Conservation (phyloP, 2,113 vertebrate genomes). For the Neolamprologus sp. region DNA sequence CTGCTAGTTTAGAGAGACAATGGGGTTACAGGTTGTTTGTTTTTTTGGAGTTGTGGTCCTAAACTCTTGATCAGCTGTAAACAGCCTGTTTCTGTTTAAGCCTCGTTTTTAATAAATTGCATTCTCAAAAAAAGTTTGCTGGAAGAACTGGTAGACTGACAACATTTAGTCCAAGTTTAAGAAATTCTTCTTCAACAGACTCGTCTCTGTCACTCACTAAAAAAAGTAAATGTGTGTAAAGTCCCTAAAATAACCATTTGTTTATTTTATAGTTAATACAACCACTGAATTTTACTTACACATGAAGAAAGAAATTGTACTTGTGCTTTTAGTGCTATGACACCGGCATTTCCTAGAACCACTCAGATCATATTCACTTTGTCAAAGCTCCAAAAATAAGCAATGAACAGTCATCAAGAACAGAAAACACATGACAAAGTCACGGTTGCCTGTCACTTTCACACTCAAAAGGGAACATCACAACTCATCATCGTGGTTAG, state of each 20-base stretch:
- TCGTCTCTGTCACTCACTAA: not conserved
- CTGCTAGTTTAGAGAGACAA: not conserved
- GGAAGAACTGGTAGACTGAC: not conserved
- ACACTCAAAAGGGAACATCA: fast-evolving
- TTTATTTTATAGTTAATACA: not conserved
- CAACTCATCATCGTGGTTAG: fast-evolving
- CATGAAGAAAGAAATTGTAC: not conserved
- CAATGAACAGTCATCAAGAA: not conserved
- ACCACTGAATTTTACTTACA: not conserved
- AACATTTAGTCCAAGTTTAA: not conserved
- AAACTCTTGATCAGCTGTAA: not conserved
- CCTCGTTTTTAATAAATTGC: not conserved
- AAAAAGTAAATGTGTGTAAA: not conserved
- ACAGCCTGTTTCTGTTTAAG: not conserved
- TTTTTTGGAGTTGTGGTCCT: not conserved
- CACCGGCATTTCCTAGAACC: not conserved
- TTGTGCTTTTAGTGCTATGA: not conserved
- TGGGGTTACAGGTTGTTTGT: not conserved
- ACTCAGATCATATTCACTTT: not conserved
- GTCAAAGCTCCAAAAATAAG: not conserved
- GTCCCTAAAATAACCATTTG: not conserved
- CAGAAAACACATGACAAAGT: not conserved
- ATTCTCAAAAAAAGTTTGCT: not conserved
- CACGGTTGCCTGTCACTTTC: fast-evolving
- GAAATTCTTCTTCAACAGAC: not conserved